phyloP scores from a whole-genome alignment of 2,888 invertebrate species.

The Diplolepis rosae region DNA sequence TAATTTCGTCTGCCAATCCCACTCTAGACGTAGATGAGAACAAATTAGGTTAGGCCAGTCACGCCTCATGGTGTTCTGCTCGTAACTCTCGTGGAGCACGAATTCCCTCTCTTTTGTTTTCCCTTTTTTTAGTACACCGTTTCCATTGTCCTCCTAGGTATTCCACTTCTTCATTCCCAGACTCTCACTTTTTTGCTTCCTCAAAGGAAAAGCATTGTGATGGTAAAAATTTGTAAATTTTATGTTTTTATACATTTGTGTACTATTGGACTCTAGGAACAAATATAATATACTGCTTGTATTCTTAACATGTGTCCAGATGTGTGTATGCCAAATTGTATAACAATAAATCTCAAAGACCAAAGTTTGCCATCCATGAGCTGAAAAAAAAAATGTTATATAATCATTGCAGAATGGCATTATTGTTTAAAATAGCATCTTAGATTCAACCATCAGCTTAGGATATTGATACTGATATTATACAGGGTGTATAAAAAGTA shows the following conservation, averaged over 20 bases:
- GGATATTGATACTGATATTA: no score
- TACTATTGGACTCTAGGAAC: no score
- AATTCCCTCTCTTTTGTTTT: slow-evolving; percentile 39
- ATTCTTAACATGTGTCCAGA: no score
- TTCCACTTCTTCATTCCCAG: slow-evolving; percentile 18
- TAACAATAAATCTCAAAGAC: neutral
- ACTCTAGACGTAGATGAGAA: slow-evolving; percentile 54
- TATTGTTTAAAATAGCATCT: no score
- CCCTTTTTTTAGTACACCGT: slow-evolving; percentile 31
- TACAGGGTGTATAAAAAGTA: no score
- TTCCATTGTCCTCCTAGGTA: slow-evolving; percentile 22
- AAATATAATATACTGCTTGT: no score
- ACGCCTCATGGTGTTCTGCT: slow-evolving; percentile 42
- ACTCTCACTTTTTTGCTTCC: neutral
- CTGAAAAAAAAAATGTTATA: no score
- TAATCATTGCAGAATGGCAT: no score
- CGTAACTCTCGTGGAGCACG: slow-evolving; percentile 40
- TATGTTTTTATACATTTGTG: no score
- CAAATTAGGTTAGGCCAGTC: slow-evolving; percentile 59
- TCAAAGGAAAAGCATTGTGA: neutral
- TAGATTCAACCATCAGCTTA: no score
- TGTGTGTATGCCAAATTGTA: no score
- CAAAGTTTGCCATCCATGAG: neutral
- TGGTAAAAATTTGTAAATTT: neutral
- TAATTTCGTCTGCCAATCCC: slow-evolving; percentile 64